These are phyloP conservation scores for Neoitamus cyanurus DNA, from an alignment of 2,888 invertebrate species.

Conservation along the genomic window DNA sequence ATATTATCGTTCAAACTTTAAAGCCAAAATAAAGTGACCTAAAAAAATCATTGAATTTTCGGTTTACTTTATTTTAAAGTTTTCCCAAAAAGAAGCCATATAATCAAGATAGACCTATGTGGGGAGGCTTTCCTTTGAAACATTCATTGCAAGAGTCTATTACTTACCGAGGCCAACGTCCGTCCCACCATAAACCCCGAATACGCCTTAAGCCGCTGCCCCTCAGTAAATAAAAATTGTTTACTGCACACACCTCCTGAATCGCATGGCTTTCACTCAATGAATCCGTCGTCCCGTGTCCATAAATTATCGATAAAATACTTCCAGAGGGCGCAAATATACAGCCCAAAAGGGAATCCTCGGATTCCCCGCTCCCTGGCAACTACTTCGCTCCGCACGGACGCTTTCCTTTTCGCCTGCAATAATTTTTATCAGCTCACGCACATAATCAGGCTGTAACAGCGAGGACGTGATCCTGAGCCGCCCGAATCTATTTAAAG, in stretches of 20 bases:
- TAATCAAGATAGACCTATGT: background rate
- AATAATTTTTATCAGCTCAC: slow-evolving; percentile 35
- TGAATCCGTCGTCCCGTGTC: background rate
- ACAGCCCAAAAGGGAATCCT: background rate
- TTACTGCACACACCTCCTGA: background rate
- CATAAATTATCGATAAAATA: slow-evolving; percentile 24
- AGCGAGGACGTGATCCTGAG: slow-evolving; percentile 31
- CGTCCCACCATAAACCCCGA: background rate
- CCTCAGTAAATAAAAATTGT: background rate
- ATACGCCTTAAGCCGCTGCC: background rate
- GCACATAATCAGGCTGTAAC: slow-evolving; percentile 34
- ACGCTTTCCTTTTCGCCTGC: background rate
- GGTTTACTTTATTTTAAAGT: background rate
- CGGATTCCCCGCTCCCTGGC: background rate
- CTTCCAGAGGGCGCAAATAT: background rate
- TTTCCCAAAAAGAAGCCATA: background rate
- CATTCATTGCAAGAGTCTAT: background rate
- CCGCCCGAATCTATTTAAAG: slow-evolving; percentile 32
- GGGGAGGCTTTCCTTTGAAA: background rate
- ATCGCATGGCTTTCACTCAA: background rate
- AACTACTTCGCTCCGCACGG: slow-evolving; percentile 15
- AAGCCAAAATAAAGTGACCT: background rate
- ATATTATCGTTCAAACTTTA: background rate
- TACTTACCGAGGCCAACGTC: background rate
- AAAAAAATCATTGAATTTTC: background rate